phyloP scores from a whole-genome alignment of 2,113 vertebrate species.

The Riparia riparia region DNA sequence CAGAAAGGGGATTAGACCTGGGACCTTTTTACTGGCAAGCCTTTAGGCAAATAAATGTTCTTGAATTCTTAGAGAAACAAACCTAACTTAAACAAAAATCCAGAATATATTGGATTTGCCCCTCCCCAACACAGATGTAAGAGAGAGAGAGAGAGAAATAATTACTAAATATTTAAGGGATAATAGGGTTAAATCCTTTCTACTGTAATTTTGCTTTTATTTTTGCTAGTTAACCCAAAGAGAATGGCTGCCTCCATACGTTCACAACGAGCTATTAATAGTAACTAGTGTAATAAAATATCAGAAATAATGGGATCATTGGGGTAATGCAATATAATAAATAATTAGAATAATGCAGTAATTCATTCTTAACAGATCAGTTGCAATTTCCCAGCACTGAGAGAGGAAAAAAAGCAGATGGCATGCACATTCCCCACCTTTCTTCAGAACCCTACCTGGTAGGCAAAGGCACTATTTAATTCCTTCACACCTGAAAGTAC shows the following conservation, averaged over 20 bases:
- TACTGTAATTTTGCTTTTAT: not conserved
- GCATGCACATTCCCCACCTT: not conserved
- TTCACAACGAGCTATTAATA: not conserved
- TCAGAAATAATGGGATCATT: not conserved
- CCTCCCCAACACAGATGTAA: not conserved
- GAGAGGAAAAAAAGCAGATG: not conserved
- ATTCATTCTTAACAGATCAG: not conserved
- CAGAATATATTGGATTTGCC: slow-evolving; percentile 17
- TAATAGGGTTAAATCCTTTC: not conserved
- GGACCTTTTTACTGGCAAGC: slow-evolving; percentile 69
- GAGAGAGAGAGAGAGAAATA: not conserved
- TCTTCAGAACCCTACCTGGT: not conserved
- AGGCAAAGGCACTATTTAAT: not conserved
- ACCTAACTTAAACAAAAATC: slow-evolving; percentile 47
- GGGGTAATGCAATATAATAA: not conserved
- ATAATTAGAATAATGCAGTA: not conserved
- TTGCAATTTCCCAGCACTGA: not conserved
- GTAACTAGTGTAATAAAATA: not conserved
- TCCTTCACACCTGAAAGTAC: not conserved
- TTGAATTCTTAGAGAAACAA: slow-evolving; percentile 63
- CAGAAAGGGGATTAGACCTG: slow-evolving; percentile 70
- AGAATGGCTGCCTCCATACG: not conserved
- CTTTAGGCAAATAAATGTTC: slow-evolving; percentile 69
- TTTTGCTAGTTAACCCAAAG: not conserved
- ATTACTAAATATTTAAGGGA: not conserved